Conservation (phyloP, 1,140 invertebrate species). For the Semibalanus balanoides region DNA sequence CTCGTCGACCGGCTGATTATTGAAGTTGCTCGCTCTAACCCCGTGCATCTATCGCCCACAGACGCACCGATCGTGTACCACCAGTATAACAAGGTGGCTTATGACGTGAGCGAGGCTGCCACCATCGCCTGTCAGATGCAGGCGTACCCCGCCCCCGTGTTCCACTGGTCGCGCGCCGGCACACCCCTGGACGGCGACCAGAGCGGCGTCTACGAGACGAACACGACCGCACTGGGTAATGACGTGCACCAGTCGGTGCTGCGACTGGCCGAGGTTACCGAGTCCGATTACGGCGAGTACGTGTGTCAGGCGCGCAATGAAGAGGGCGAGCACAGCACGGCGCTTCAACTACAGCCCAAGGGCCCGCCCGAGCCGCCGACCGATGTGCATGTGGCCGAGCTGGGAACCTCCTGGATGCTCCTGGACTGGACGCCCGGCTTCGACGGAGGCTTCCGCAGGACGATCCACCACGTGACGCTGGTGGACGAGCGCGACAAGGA, state of each 20-base stretch:
- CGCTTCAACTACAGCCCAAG: neutral
- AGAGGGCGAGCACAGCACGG: neutral
- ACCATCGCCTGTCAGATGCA: constrained; percentile 75
- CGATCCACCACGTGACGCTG: constrained; percentile 57
- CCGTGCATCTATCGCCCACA: constrained; percentile 26
- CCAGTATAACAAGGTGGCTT: constrained; percentile 76
- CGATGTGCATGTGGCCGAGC: neutral
- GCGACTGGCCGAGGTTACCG: neutral
- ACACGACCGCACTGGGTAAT: neutral
- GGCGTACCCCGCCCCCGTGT: constrained; percentile 78
- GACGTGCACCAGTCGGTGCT: constrained; percentile 3
- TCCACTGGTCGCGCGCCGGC: constrained; percentile 76
- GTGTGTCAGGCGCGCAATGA: neutral
- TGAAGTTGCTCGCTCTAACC: too few relatives aligned
- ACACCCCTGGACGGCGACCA: neutral
- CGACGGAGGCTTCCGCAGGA: constrained; percentile 68
- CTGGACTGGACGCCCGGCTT: constrained; percentile 73
- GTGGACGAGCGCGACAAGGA: constrained; percentile 44
- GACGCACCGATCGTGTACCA: constrained; percentile 70
- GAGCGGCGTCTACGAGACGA: neutral
- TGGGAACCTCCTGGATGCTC: constrained; percentile 41
- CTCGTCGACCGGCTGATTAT: too few relatives aligned
- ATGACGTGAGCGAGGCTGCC: constrained; percentile 63
- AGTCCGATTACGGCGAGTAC: neutral
- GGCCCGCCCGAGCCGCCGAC: neutral